Evolutionary conservation across 2,113 vertebrate genomes (phyloP), one percentile per base, ranked within the genome.

Genomic region (Tringa solitaria): DNA sequence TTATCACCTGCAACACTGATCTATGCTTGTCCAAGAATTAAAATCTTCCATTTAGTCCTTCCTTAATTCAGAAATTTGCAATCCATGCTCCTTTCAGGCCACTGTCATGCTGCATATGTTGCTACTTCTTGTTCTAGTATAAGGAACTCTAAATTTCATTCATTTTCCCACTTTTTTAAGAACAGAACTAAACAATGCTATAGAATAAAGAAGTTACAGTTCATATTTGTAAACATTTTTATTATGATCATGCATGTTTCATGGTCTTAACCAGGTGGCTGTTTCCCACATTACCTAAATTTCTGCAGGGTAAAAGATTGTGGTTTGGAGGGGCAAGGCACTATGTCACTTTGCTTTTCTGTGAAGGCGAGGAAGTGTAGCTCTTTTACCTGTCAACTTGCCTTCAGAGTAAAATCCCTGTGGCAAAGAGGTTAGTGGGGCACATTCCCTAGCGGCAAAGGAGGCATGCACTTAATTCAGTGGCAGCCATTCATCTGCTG

Each of bases 101-200:
- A 39, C 12, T 76, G 45, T 3, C 16, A 7, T 5, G 1, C 6
- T 50, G 7, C 15, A 14, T 50, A 15, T 1, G 0, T 54, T 75
- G 26, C 39, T 75, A 26, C 1, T 59, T 69, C 35, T 73, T 74
- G 24, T n/a, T 84, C 13, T 18, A 37, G 22, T 18, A 21, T 33
- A 56, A 59, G 20, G 15, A 59, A 37, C 3, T 32, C 17, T 32
- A 24, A 39, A 84, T 69, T 61, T 45, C 18, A 51, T 39, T 68
- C 2, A 5, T 57, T 85, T 90, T 87, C 28, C 17, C 7, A 8
- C 2, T n/a, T 45, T 41, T 57, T 60, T 4, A 18, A 45, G 12
- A 24, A n/a, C 4, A 41, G 32, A 78, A 59, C 5, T 53, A 21
- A 67, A 72, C 3, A 0, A 39, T n/a, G 23, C 7, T 60, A 37